Conservation (phyloP, 1,140 invertebrate species). For the Euwallacea fornicatus region DNA sequence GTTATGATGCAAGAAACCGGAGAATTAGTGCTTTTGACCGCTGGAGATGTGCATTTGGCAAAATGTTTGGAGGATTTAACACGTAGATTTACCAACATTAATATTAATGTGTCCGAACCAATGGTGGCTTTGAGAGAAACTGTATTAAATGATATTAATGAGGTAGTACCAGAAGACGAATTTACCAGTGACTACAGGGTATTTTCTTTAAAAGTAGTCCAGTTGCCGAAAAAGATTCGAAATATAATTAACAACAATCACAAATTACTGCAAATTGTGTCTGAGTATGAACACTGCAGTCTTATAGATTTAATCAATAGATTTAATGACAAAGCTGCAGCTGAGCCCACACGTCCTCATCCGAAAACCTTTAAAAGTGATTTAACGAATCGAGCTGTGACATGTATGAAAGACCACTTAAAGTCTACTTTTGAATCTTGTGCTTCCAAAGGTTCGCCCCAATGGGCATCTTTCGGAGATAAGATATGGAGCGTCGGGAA, state of each 20-base stretch:
- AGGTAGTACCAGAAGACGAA: background rate
- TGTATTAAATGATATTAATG: constrained; percentile 31
- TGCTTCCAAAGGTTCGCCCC: background rate
- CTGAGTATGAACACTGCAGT: constrained; percentile 47
- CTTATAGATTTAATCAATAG: constrained; percentile 42
- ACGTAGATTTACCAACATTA: constrained; percentile 81
- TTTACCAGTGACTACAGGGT: constrained; percentile 24
- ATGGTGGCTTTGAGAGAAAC: constrained; percentile 97
- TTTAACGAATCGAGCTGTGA: constrained; percentile 38
- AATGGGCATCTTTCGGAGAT: constrained; percentile 48
- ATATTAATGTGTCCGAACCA: constrained; percentile 88
- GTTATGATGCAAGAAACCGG: constrained; percentile 91
- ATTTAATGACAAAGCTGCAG: constrained; percentile 18
- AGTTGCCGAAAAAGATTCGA: constrained; percentile 75
- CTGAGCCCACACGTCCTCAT: background rate
- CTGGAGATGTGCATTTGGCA: constrained; percentile 97
- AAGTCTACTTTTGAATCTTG: constrained; percentile 34
- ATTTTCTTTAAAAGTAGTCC: constrained; percentile 67
- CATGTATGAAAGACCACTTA: constrained; percentile 45
- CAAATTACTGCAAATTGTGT: constrained; percentile 60
- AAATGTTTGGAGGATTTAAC: constrained; percentile 88
- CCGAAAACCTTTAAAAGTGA: constrained; percentile 43
- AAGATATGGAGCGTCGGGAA: constrained; percentile 58
- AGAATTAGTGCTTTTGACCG: constrained; percentile 93
- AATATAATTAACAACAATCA: constrained; percentile 67